These are phyloP conservation scores for Lepidonotus clava DNA, from an alignment of 2,888 invertebrate species.

Conservation along the genomic window DNA sequence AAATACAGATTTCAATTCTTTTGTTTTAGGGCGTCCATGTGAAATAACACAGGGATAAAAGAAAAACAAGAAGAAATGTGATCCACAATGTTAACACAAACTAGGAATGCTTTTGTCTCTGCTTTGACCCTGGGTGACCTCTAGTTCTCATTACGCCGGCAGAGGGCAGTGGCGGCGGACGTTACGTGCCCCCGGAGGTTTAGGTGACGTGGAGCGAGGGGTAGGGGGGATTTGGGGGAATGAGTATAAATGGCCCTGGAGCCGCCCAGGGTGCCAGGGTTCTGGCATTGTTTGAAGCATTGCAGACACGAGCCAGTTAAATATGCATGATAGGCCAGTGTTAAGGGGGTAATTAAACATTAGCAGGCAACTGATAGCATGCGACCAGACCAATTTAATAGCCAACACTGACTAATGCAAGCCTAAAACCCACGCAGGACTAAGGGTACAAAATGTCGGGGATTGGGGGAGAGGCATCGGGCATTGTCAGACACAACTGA, in stretches of 20 bases:
- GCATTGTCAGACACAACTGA: too few relatives aligned
- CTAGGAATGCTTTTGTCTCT: background rate
- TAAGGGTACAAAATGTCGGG: too few relatives aligned
- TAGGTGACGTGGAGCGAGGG: background rate
- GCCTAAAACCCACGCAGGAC: too few relatives aligned
- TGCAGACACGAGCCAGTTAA: background rate
- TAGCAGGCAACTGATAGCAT: background rate
- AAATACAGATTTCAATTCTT: too few relatives aligned
- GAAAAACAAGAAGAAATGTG: too few relatives aligned
- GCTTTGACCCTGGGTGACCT: background rate
- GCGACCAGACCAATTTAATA: background rate
- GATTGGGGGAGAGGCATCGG: too few relatives aligned
- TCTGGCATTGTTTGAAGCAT: constrained; percentile 17
- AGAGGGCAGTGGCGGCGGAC: background rate
- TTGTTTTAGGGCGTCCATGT: too few relatives aligned
- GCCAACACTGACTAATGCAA: too few relatives aligned
- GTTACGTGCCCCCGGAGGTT: background rate
- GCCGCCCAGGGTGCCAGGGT: background rate
- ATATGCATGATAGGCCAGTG: constrained; percentile 18
- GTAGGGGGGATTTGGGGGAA: background rate
- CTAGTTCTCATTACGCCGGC: background rate
- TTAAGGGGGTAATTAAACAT: constrained; percentile 11
- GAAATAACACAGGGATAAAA: too few relatives aligned
- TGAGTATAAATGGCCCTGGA: background rate
- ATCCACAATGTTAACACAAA: too few relatives aligned